Evolutionary conservation across 2,888 invertebrate species (phyloP).

Genomic region (Lasioglossum leucozonium): DNA sequence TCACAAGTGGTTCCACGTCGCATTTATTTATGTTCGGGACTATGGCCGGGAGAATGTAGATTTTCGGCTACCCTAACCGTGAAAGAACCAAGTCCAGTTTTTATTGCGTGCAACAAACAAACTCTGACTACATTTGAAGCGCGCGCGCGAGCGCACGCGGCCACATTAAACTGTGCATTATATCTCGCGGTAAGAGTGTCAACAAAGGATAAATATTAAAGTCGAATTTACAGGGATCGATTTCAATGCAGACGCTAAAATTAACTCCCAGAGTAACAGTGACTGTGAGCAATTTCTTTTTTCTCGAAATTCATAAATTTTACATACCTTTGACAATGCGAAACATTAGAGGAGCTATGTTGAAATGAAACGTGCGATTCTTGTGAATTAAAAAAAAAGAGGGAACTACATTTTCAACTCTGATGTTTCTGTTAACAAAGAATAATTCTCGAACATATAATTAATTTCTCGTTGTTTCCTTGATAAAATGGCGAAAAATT

Average conservation of each 20-base stretch:
- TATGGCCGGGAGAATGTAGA: slow-evolving; percentile 33
- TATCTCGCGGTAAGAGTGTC: neutral
- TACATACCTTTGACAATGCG: neutral
- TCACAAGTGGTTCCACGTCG: slow-evolving; percentile 45
- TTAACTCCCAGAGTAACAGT: neutral
- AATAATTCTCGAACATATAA: too few relatives aligned
- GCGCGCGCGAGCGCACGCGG: neutral
- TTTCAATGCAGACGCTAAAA: neutral
- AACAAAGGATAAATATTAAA: slow-evolving; percentile 11
- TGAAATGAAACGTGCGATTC: too few relatives aligned
- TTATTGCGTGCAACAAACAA: slow-evolving; percentile 20
- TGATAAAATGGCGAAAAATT: too few relatives aligned
- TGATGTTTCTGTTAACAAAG: too few relatives aligned
- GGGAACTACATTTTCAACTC: too few relatives aligned
- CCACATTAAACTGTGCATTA: neutral
- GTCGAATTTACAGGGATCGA: slow-evolving; percentile 5
- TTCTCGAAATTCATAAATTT: neutral
- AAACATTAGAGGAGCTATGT: too few relatives aligned
- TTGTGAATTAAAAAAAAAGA: too few relatives aligned
- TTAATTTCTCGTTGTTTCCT: too few relatives aligned
- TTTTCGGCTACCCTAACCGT: slow-evolving; percentile 25
- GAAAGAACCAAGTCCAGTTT: slow-evolving; percentile 35
- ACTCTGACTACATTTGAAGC: slow-evolving; percentile 8
- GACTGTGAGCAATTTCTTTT: neutral
- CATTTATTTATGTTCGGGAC: slow-evolving; percentile 29